These are phyloP conservation scores for Heptranchias perlo DNA, from an alignment of 2,113 vertebrate genomes.

Conservation along the genomic window DNA sequence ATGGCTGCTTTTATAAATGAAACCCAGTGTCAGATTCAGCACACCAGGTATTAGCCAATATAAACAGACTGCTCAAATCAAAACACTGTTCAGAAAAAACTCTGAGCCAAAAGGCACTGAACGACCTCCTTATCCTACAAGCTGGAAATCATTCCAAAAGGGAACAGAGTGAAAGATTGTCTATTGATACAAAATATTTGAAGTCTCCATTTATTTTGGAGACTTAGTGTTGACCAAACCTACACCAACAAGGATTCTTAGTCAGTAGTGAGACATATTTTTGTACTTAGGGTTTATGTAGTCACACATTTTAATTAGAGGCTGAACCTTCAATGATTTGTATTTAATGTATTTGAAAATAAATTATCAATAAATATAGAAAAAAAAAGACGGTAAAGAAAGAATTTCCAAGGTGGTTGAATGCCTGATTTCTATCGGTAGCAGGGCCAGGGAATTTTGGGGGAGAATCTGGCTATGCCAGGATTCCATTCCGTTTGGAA, in stretches of 20 bases:
- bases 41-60: neutral
- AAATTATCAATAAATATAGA: neutral
- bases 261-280: neutral
- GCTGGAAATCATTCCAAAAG: constrained; percentile 12
- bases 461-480: neutral
- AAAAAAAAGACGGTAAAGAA: neutral
- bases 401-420: neutral
- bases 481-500: neutral
- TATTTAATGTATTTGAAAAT: neutral
- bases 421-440: too few species aligned
- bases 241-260: neutral
- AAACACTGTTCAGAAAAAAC: neutral
- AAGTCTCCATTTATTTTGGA: neutral
- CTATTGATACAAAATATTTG: neutral
- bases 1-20: neutral
- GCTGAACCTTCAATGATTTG: neutral
- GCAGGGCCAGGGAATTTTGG: too few species aligned
- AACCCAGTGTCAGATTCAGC: neutral
- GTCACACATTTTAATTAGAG: neutral
- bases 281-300: neutral
- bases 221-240: neutral
- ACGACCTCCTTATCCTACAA: neutral
- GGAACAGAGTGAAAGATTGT: constrained; percentile 22
- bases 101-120: neutral
- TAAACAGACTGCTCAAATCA: neutral